Evolutionary conservation across 92 coral and sea anemone genomes (phyloP), one percentile per base, ranked within the genome.

Genomic region (Pocillopora meandrina): DNA sequence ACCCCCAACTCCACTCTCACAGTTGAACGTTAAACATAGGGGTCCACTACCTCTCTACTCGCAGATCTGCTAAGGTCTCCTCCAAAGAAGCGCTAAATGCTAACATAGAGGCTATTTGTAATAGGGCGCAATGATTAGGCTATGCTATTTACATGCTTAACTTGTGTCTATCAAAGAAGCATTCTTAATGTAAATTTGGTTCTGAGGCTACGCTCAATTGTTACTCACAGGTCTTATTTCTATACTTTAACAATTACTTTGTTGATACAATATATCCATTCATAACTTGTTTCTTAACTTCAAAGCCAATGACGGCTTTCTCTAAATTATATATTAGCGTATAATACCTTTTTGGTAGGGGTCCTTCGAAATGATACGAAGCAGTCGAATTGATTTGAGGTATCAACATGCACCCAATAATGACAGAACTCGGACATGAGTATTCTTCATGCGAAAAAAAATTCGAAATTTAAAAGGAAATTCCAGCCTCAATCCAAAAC

Each of bases 281-380:
- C 5, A 65, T 65, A 42, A 65, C 74, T 69, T 69, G 74, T 31
- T 33, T 16, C 8, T 68, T 13, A 68, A 35, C 56, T 69, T 34
- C 35, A 4, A 68, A 34, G 72, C 72, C 72, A 33, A 16, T 31
- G 11, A 15, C 5, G 35, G 55, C 74, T 52, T 33, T 35, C 55
- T 31, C 74, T 69, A 35, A 15, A 15, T 33, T 69, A 69, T 65
- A 65, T 69, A 35, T 69, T 68, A 68, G 72, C 10, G 14, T 69
- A 33, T 42, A 69, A 69, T 20, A 16, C 31, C 31, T 26, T 26
- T 26, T 26, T 26, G 31, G 31, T 35, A 18, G 3, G 18, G 20
- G 74, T 69, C 74, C 74, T 69, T 69, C 74, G 74, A 4, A 33
- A 35, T 12, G 10, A 69, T 6, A 35, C 74, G 74, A 34, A 69